These are phyloP conservation scores for Pachliopta kotzebuea DNA, from an alignment of 2,888 invertebrate genomes.

Conservation along the genomic window DNA sequence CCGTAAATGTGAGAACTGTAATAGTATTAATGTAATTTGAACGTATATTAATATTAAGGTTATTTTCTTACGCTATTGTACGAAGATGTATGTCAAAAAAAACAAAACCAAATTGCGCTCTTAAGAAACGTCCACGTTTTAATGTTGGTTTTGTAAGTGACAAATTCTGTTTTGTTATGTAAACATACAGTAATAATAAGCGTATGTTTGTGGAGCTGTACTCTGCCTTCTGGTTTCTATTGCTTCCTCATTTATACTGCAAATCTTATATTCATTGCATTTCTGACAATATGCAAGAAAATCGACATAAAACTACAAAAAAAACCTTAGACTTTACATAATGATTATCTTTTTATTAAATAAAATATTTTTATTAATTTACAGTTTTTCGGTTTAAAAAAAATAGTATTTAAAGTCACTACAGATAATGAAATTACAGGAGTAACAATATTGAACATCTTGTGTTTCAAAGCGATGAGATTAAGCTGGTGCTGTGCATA, in stretches of 20 bases:
- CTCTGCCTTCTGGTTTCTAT: slow-evolving; percentile 3
- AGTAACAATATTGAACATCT: too few relatives aligned
- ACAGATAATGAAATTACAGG: too few relatives aligned
- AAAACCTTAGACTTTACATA: too few relatives aligned
- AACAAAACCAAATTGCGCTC: neutral
- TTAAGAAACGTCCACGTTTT: neutral
- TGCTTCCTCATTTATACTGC: slow-evolving; percentile 8
- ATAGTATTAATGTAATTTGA: neutral
- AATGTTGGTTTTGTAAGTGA: slow-evolving; percentile 4
- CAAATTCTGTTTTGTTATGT: slow-evolving; percentile 12
- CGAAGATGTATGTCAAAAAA: neutral
- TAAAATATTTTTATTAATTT: too few relatives aligned
- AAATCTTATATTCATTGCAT: neutral
- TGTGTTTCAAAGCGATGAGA: too few relatives aligned
- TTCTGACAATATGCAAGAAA: neutral
- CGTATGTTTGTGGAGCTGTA: slow-evolving; percentile 10
- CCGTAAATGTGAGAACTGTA: neutral
- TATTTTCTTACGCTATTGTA: slow-evolving; percentile 2
- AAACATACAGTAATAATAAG: slow-evolving; percentile 18
- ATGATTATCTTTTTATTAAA: too few relatives aligned
- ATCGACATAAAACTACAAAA: too few relatives aligned
- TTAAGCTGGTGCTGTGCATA: too few relatives aligned
- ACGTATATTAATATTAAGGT: neutral
- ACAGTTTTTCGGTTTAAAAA: too few relatives aligned
- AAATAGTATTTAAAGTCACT: too few relatives aligned